Base-by-base conservation (phyloP, 30 jellyfish, hydroid and myxozoan species). In the Rhopilema esculentum region DNA sequence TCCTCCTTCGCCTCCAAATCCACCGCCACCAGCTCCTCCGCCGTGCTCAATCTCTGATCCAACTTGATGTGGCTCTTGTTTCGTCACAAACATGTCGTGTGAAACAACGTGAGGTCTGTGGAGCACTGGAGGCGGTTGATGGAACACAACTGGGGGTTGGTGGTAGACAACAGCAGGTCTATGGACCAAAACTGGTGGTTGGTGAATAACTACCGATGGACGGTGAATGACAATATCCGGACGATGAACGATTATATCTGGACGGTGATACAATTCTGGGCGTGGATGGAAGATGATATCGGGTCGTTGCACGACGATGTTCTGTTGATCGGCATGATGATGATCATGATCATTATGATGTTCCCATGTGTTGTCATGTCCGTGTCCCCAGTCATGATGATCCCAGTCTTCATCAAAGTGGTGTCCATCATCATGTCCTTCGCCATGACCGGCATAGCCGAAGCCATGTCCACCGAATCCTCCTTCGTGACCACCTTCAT, bases 61-160 rank as follows among this genome's bases (percentile, higher is more conserved):
- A 40, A 95, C 99, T 18, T 85, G 97, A 27, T 95, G 98, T 17
- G 97, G 97, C 32, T 95, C 93, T 68, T 89, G 95, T 19, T 95
- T 95, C 16, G 99, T 86, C 52, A 89, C 97, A 61, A 71, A 93
- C 97, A 88, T 95, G 76, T 95, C 99, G 33, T 95, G 99, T 65
- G 99, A 95, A 8, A 88, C 97, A 18, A 95, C 97, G 31, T 79
- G 96, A 66, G 99, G 99, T 69, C 97, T 83, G 83, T 95, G 99
- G 23, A 95, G 92, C 51, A 88, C 97, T 25, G 99, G 99, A 23
- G 98, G 98, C 69, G 99, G 99, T 85, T 90, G 99, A 86, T 95
- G 97, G 95, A 95, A 89, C 12, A 95, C 97, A 49, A 95, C 99
- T 19, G 99, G 99, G n/a, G 99, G 99, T 75, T 95, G 99, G 57